Base-by-base conservation (phyloP, 2,888 invertebrate species). In the Idaea biselata region DNA sequence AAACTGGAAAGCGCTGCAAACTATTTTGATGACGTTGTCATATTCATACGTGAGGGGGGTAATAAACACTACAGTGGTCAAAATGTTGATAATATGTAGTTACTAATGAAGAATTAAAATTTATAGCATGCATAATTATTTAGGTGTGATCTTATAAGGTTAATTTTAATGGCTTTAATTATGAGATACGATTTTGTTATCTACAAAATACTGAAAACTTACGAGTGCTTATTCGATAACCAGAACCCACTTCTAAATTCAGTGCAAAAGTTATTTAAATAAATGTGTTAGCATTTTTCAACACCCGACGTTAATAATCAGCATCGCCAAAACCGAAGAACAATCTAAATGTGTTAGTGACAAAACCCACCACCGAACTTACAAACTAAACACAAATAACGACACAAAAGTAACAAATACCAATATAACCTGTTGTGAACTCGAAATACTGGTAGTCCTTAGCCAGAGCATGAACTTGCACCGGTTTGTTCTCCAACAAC, bases 391-490 rank as follows among this genome's bases (percentile, higher is more conserved):
- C 61, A 58, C 53, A 69, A 65, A 53, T 54, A 54, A 66, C 60
- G 59, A 68, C 63, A 70, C 70, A 71, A 74, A 81, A 77, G 61
- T 71, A 71, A 68, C 73, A 82, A 88, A 87, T 82, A 94, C 94
- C 93, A 77, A 93, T 93, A 69, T 86, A 87, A 72, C 93, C 89
- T 71, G 92, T 82, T 44, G 87, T 85, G 76, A 93, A 93, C 68
- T 94, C 93, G 80, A 94, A 89, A 67, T 93, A 93, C 68, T 94
- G 93, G 79, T 85, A 93, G 75, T 94, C 93, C 74, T 93, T 94
- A 16, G 93, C 77, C 64, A 95, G 90, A 57, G 93, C 87, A 54
- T 85, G 88, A 11, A 90, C 77, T 6, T 83, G 76, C 0, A 93
- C 76, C 0, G 94, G 93, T 64, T 93, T 91, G 73, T 93, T 88